Evolutionary conservation across 2,113 vertebrate genomes (phyloP).

Genomic region (Myotis davidii): DNA sequence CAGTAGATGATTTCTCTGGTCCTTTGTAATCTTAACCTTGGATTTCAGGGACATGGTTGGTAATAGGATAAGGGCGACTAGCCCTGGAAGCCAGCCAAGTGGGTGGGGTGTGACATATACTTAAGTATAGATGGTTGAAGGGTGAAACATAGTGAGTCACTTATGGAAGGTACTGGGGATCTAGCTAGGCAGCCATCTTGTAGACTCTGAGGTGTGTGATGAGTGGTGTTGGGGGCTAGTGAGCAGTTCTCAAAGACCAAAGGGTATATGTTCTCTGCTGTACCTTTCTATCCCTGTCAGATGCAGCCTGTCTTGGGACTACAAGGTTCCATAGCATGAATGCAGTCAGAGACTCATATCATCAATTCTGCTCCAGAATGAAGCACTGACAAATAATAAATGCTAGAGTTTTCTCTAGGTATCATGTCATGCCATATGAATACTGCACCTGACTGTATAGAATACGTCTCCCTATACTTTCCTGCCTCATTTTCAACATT

Average conservation of each 20-base stretch:
- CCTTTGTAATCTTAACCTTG: background rate
- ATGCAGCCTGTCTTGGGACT: background rate
- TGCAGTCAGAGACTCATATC: background rate
- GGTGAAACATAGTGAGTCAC: background rate
- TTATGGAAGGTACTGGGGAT: background rate
- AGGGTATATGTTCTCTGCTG: background rate
- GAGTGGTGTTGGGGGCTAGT: background rate
- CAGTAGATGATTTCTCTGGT: background rate
- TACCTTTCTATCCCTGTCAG: background rate
- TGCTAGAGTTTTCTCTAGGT: background rate
- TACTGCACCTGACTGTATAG: background rate
- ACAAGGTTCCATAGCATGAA: background rate
- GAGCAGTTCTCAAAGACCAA: background rate
- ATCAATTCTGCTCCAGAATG: background rate
- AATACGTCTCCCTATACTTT: background rate
- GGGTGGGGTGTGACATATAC: background rate
- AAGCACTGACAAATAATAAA: conserved; percentile 1
- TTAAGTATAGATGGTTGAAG: background rate
- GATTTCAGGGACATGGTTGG: background rate
- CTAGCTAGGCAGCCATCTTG: background rate
- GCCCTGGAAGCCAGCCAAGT: background rate
- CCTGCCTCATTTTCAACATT: background rate
- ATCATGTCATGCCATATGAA: background rate
- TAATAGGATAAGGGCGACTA: background rate
- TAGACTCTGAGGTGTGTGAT: background rate